phyloP scores from a whole-genome alignment of 2,113 vertebrate species.

The Ictalurus punctatus region DNA sequence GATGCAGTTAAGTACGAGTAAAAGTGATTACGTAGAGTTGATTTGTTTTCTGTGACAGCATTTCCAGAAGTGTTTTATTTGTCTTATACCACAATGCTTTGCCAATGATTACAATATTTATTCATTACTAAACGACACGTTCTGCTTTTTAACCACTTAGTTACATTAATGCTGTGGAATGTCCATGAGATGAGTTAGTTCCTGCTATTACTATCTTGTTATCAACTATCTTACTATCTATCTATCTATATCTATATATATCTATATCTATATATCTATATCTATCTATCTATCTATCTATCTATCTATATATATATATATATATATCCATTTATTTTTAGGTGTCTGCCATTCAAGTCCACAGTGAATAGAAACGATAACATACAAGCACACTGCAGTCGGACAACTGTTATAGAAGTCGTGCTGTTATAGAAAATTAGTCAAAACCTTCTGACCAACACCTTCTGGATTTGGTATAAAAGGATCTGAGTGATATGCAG shows the following conservation, averaged over 20 bases:
- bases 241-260: too few relatives aligned
- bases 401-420: not conserved
- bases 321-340: not conserved
- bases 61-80: not conserved
- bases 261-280: too few relatives aligned
- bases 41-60: not conserved
- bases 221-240: not conserved
- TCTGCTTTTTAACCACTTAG: too few relatives aligned
- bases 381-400: not conserved
- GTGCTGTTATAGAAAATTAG: not conserved
- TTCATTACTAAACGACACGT: not conserved
- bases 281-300: too few relatives aligned
- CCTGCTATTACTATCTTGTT: not conserved
- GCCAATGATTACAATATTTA: not conserved
- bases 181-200: not conserved
- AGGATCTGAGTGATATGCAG: not conserved
- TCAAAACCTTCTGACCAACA: not conserved
- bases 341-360: not conserved
- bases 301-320: too few relatives aligned
- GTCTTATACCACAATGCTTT: not conserved
- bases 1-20: not conserved
- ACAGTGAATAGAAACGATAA: not conserved
- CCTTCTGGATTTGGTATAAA: not conserved
- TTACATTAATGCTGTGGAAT: too few relatives aligned
- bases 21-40: not conserved